These are phyloP conservation scores for Oxyura jamaicensis DNA, from an alignment of 2,113 vertebrate species.

Conservation along the genomic window DNA sequence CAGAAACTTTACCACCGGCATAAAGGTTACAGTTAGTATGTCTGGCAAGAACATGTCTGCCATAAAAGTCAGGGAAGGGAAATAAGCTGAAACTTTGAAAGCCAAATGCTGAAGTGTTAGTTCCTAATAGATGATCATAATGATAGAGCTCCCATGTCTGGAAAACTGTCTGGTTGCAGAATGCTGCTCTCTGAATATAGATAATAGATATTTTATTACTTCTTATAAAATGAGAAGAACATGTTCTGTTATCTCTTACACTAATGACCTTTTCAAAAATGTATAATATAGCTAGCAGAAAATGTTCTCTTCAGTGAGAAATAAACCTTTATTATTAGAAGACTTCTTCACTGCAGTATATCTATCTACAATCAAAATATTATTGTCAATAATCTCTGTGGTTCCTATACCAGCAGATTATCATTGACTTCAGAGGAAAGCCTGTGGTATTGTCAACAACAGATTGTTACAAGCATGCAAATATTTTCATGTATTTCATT, in stretches of 20 bases:
- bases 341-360: background rate
- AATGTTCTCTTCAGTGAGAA: background rate
- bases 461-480: background rate
- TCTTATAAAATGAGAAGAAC: background rate
- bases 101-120: background rate
- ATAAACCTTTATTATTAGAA: slow-evolving; percentile 7
- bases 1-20: background rate
- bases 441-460: background rate
- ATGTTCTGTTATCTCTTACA: background rate
- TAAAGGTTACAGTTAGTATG: background rate
- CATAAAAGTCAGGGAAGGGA: background rate
- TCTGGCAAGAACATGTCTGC: background rate
- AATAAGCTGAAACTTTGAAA: background rate
- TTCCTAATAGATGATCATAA: background rate
- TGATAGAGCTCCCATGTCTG: background rate
- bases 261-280: slow-evolving; percentile 4
- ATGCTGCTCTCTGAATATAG: background rate
- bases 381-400: background rate
- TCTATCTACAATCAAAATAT: background rate
- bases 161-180: background rate
- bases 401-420: background rate
- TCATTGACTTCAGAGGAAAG: background rate
- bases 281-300: background rate
- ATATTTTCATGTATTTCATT: background rate
- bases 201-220: slow-evolving; percentile 12